These are phyloP conservation scores for Apostichopus leukothele DNA, from an alignment of 53 echinoderm and acorn worm genomes.

Conservation along the genomic window DNA sequence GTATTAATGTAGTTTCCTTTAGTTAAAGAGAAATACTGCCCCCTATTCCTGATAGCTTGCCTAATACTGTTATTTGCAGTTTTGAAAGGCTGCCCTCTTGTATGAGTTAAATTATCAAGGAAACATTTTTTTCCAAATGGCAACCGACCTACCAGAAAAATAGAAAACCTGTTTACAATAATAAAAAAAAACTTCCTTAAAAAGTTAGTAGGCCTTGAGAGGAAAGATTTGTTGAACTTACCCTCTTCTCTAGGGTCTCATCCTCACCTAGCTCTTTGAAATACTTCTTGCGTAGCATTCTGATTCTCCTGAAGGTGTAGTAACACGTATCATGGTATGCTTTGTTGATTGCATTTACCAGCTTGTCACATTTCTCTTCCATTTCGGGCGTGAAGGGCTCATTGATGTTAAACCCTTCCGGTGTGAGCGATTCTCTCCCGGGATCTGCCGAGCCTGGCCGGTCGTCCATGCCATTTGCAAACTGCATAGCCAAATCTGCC, in stretches of 20 bases:
- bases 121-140: no score
- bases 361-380: slow-evolving; percentile 72
- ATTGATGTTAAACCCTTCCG: slow-evolving; percentile 78
- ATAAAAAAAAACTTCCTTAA: no score
- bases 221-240: slow-evolving; percentile 49
- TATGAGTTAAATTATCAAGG: no score
- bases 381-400: slow-evolving; percentile 87
- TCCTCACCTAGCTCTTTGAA: slow-evolving; percentile 83
- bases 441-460: slow-evolving; percentile 52
- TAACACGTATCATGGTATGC: slow-evolving; percentile 97
- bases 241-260: slow-evolving; percentile 68
- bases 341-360: slow-evolving; percentile 86
- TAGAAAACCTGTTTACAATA: no score
- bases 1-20: no score
- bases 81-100: no score
- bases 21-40: no score
- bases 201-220: no score
- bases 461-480: slow-evolving; percentile 50
- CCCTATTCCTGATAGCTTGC: no score
- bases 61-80: no score
- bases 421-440: slow-evolving; percentile 56
- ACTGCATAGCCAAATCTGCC: slow-evolving; percentile 49
- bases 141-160: no score
- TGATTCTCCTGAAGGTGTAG: slow-evolving; percentile 92
- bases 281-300: slow-evolving; percentile 79